A percentile compares a stretch with the other conserved stretches of the same genome.
Conservation (phyloP, 1,140 invertebrate genomes). For the Dendroctonus valens region DNA sequence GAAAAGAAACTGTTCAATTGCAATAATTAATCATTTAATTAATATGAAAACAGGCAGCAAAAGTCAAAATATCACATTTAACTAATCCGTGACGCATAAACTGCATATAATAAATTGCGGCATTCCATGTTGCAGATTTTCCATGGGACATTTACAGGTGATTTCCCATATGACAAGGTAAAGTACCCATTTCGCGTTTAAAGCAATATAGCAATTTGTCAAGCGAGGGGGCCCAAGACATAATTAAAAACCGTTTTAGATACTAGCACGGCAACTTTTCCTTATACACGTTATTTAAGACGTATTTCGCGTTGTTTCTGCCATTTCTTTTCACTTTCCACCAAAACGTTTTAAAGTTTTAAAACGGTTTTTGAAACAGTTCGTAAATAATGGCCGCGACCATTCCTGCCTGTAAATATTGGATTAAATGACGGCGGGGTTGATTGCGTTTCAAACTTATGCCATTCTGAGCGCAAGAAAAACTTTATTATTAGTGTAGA, state of each 20-base stretch:
- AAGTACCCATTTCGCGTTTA: conserved; percentile 14
- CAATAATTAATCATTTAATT: too few species aligned
- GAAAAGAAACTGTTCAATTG: too few species aligned
- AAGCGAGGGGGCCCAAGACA: conserved; percentile 9
- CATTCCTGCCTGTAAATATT: background rate
- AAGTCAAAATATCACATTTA: too few species aligned
- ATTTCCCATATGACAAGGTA: conserved; percentile 11
- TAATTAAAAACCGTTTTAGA: conserved; percentile 13
- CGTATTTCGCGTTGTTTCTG: background rate
- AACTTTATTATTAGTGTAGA: too few species aligned
- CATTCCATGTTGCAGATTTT: conserved; percentile 1
- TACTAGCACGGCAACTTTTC: conserved; percentile 8
- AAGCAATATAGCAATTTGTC: conserved; percentile 12
- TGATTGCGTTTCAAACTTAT: background rate
- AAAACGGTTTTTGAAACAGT: background rate
- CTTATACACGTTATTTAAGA: background rate
- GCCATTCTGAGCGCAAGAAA: background rate
- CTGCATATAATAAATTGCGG: conserved; percentile 4
- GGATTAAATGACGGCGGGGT: background rate
- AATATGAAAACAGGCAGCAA: too few species aligned
- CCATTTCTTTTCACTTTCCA: background rate
- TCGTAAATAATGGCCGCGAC: background rate
- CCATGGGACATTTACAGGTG: background rate
- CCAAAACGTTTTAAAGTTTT: background rate
- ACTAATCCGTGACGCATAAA: too few species aligned